Base-by-base conservation (phyloP, 2,113 vertebrate genomes). In the Osmerus mordax region DNA sequence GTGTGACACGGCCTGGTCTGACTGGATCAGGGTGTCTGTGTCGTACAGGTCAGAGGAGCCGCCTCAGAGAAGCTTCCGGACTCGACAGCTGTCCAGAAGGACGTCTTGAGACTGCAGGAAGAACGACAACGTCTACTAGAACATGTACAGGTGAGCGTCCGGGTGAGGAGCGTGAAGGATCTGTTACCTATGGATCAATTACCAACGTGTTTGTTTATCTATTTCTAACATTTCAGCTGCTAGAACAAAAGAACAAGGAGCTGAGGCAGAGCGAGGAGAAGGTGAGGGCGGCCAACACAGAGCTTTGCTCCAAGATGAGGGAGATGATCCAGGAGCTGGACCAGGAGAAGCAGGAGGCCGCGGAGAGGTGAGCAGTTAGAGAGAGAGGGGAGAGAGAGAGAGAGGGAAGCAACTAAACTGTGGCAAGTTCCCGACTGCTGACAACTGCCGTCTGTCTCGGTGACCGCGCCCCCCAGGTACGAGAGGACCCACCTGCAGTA, bases 241-340 rank as follows among this genome's bases (percentile, higher is more conserved):
- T 91, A n/a, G 73, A 91, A 75, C 84, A 66, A 2, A 88, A 74
- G 86, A 91, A 94, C 72, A 81, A 90, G 80, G 93, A 96, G 71
- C 86, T 97, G 81, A 94, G 91, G 80, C 89, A 91, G 91, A 94
- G 77, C 8, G 88, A 98, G 80, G 94, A 95, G 82, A 95, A 95
- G 55, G 71, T 99, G 60, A 96, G 87, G 82, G 87, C 67, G 4
- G 87, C 91, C 79, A 98, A 99, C 83, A 91, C 89, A 68, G 95
- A 97, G 67, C 94, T 99, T 58, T 98, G 96, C 83, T 92, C 84
- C 84, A 95, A 99, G 86, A 99, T 98, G 96, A 95, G 95, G 81
- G 92, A 96, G 61, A 96, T 99, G 93, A 93, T 99, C 73, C 91
- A 97, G 72, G 96, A 99, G 78, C 94, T 96, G 81, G 96, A 99